phyloP scores from a whole-genome alignment of 1,140 invertebrate genomes.

The Aphidius ervi region DNA sequence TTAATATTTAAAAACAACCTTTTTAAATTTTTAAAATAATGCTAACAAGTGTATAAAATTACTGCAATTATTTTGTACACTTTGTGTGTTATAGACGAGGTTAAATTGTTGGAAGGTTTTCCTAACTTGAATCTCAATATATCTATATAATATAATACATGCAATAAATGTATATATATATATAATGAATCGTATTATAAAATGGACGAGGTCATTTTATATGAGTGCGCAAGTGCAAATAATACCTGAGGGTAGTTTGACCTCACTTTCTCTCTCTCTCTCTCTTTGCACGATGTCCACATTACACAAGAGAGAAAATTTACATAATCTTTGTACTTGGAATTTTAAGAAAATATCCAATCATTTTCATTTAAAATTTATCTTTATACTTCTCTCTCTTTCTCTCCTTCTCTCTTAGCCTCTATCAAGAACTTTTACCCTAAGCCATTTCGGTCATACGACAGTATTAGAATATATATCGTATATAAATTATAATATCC shows the following conservation, averaged over 20 bases:
- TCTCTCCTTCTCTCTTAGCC: too few species aligned
- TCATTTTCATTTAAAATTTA: too few species aligned
- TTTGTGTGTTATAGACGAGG: not conserved
- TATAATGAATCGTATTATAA: too few species aligned
- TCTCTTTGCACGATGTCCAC: too few species aligned
- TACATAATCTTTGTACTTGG: too few species aligned
- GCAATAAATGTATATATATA: too few species aligned
- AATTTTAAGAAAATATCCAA: too few species aligned
- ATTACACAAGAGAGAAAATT: too few species aligned
- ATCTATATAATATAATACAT: too few species aligned
- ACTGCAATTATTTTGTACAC: not conserved
- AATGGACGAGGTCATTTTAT: not conserved
- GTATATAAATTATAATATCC: constrained; percentile 6
- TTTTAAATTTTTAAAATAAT: constrained; percentile 8
- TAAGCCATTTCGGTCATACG: constrained; percentile 1
- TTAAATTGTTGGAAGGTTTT: not conserved
- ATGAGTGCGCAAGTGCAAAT: not conserved
- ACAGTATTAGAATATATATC: not conserved
- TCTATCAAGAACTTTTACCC: not conserved
- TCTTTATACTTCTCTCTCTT: not conserved
- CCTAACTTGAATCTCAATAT: too few species aligned
- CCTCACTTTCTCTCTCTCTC: too few species aligned
- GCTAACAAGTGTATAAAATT: constrained; percentile 6
- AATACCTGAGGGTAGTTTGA: not conserved
- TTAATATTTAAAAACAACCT: not conserved